Percentiles rank a stretch among this genome's conserved stretches.
Conservation (phyloP, 2,797 vertebrate species). For the Centroberyx gerrardi region DNA sequence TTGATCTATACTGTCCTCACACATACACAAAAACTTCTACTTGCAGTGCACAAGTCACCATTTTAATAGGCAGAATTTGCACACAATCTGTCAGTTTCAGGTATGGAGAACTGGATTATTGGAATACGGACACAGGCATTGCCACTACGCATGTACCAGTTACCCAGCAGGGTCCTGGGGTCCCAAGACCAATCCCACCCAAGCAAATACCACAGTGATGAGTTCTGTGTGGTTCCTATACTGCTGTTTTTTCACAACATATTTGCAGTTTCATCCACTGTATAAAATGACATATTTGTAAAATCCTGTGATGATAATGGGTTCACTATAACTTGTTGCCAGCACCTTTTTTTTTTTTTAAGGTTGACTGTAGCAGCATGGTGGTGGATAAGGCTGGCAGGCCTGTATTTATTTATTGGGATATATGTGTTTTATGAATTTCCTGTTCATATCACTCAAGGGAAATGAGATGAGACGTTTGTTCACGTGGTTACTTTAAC, state of each 20-base stretch:
- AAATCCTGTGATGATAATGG: constrained; percentile 31
- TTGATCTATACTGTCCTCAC: background rate
- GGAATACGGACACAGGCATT: constrained; percentile 21
- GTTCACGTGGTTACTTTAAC: background rate
- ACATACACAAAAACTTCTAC: background rate
- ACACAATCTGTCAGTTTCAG: constrained; percentile 58
- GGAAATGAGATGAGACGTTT: constrained; percentile 4
- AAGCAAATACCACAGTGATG: constrained; percentile 7
- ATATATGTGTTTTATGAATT: constrained; percentile 21
- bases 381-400: constrained; percentile 10
- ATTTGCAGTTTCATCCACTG: background rate
- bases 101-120: constrained; percentile 74
- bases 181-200: constrained; percentile 78
- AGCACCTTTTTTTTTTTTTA: constrained; percentile 16
- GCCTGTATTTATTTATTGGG: constrained; percentile 7
- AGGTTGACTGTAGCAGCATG: background rate
- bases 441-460: background rate
- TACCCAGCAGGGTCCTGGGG: constrained; percentile 81
- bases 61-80: constrained; percentile 14
- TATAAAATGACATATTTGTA: constrained; percentile 23
- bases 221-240: background rate
- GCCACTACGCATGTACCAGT: background rate
- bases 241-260: background rate
- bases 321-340: background rate
- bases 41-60: background rate